Evolutionary conservation across 2,113 vertebrate species (phyloP).

Genomic region (Calyptomena viridis): DNA sequence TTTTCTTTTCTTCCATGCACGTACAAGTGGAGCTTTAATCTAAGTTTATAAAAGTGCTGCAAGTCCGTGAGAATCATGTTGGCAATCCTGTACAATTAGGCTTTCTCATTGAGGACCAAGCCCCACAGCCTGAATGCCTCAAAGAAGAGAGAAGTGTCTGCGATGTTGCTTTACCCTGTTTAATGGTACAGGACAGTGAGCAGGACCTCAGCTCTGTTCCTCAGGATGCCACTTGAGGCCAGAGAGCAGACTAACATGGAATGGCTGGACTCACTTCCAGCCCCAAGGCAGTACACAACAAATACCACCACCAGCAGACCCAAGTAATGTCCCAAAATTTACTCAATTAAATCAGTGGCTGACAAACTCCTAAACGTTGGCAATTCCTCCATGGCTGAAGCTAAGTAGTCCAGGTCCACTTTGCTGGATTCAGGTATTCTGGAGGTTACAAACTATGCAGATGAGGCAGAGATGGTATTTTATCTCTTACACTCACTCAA

Average conservation of each 20-base stretch:
- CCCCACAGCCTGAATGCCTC: neutral
- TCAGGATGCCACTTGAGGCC: neutral
- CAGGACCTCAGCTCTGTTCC: neutral
- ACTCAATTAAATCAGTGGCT: neutral
- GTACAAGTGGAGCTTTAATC: neutral
- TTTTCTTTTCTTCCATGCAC: neutral
- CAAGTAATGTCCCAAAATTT: neutral
- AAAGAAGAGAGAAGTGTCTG: neutral
- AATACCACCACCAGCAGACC: neutral
- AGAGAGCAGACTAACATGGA: neutral
- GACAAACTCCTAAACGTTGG: neutral
- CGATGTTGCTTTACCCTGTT: neutral
- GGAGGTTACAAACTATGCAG: neutral
- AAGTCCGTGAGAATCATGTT: neutral
- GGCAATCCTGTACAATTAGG: neutral
- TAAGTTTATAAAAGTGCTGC: neutral
- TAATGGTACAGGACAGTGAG: fast-evolving
- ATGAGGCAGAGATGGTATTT: neutral
- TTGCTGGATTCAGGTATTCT: neutral
- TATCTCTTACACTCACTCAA: neutral
- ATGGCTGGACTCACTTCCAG: neutral
- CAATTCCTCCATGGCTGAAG: neutral
- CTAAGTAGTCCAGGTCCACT: neutral
- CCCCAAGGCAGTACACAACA: neutral
- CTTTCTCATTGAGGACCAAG: neutral